Percentiles rank a stretch among this genome's conserved stretches.
These are phyloP conservation scores for Phalacrocorax pelagicus DNA, from an alignment of 2,113 vertebrate species.

Conservation along the genomic window DNA sequence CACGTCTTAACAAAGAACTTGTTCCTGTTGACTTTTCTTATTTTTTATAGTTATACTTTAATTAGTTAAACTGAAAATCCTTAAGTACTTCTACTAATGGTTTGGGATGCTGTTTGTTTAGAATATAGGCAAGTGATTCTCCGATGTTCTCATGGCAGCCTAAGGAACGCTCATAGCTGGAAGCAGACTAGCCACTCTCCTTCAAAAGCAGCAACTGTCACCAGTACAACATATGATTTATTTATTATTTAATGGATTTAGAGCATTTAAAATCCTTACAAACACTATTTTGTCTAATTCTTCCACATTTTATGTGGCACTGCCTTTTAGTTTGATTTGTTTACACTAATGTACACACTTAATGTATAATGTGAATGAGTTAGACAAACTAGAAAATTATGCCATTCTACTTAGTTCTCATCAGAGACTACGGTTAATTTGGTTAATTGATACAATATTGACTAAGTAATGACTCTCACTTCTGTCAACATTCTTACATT, in stretches of 20 bases:
- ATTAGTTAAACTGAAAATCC: not conserved
- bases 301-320: conserved; percentile 18
- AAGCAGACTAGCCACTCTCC: not conserved
- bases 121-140: not conserved
- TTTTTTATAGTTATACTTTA: not conserved
- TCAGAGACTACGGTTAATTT: not conserved
- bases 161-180: not conserved
- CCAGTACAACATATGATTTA: not conserved
- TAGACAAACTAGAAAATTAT: conserved; percentile 40
- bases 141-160: not conserved
- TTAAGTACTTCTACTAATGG: not conserved
- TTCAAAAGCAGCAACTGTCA: conserved; percentile 3
- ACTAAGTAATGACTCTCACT: conserved; percentile 24
- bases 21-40: not conserved
- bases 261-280: conserved; percentile 22
- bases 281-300: conserved; percentile 36
- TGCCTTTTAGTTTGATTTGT: conserved; percentile 14
- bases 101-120: not conserved
- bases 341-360: not conserved
- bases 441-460: conserved; percentile 43
- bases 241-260: conserved; percentile 54
- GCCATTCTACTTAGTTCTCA: conserved; percentile 28
- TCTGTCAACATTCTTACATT: conserved; percentile 50
- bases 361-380: not conserved
- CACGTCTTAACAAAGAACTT: not conserved